Percentiles rank a stretch among this genome's conserved stretches.
Evolutionary conservation across 1,140 invertebrate genomes (phyloP).

Genomic region (Ericerus pela): DNA sequence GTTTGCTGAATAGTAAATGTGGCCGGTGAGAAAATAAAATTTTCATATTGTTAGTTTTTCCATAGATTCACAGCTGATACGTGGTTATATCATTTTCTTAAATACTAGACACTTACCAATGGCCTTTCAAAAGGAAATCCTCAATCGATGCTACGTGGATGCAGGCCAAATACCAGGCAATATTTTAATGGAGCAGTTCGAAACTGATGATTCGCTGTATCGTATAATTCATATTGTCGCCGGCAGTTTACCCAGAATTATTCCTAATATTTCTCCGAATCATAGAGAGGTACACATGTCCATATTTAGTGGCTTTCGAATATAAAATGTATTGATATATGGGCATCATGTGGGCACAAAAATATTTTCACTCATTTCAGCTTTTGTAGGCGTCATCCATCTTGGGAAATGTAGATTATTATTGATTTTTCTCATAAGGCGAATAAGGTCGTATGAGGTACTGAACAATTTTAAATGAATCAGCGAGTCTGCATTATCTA

Average conservation of each 20-base stretch:
- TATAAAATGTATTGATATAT: too few relatives aligned
- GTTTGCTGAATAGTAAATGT: not conserved
- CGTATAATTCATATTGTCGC: slow-evolving; percentile 34
- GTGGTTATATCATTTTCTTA: not conserved
- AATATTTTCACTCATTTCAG: too few relatives aligned
- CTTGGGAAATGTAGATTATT: too few relatives aligned
- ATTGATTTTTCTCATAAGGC: too few relatives aligned
- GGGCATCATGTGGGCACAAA: too few relatives aligned
- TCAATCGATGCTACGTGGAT: slow-evolving; percentile 32
- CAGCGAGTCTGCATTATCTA: too few relatives aligned
- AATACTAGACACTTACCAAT: slow-evolving; percentile 32
- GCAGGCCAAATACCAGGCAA: slow-evolving; percentile 22
- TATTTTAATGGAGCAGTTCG: slow-evolving; percentile 28
- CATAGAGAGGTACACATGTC: slow-evolving; percentile 40
- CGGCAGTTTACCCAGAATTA: slow-evolving; percentile 41
- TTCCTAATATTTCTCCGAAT: slow-evolving; percentile 51
- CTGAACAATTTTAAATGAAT: too few relatives aligned
- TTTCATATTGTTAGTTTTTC: not conserved
- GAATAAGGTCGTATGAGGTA: too few relatives aligned
- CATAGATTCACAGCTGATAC: not conserved
- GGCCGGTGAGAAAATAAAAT: not conserved
- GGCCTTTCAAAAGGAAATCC: slow-evolving; percentile 39
- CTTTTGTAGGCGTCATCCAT: too few relatives aligned
- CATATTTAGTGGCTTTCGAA: too few relatives aligned
- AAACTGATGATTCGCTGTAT: slow-evolving; percentile 30